These are phyloP conservation scores for Psilopsiagon aurifrons DNA, from an alignment of 2,113 vertebrate species.

Conservation along the genomic window DNA sequence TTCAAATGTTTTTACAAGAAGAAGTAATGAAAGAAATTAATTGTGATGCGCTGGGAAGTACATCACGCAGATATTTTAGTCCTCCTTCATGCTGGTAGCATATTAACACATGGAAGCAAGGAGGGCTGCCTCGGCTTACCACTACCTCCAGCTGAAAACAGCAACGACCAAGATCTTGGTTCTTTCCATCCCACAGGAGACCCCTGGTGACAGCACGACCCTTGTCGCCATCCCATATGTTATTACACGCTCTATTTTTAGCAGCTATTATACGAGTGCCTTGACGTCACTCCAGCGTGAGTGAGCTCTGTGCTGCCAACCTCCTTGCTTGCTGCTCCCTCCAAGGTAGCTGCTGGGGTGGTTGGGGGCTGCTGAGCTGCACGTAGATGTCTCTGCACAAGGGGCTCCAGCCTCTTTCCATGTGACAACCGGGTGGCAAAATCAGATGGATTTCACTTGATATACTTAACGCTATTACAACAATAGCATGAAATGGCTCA, in stretches of 20 bases:
- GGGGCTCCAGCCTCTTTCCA: not conserved
- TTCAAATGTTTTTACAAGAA: constrained; percentile 20
- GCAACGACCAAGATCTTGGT: not conserved
- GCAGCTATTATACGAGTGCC: constrained; percentile 55
- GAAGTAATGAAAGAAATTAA: constrained; percentile 40
- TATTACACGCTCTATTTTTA: constrained; percentile 78
- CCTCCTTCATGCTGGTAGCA: constrained; percentile 26
- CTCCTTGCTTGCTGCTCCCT: constrained; percentile 28
- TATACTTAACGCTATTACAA: not conserved
- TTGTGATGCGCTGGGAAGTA: constrained; percentile 46
- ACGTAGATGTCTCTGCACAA: constrained; percentile 8
- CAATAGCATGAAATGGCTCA: not conserved
- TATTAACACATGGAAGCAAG: constrained; percentile 28
- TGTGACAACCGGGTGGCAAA: not conserved
- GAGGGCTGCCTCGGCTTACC: not conserved
- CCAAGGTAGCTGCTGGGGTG: not conserved
- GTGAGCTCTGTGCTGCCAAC: constrained; percentile 58
- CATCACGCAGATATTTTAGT: constrained; percentile 61
- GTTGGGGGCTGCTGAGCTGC: constrained; percentile 57
- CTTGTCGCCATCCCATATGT: not conserved
- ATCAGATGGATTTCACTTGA: not conserved
- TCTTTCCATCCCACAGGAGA: not conserved
- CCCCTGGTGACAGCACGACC: constrained; percentile 39
- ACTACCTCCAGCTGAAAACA: constrained; percentile 16
- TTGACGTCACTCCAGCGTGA: constrained; percentile 77